phyloP scores from a whole-genome alignment of 2,797 vertebrate species.

The Scolopax bukidnonensis region DNA sequence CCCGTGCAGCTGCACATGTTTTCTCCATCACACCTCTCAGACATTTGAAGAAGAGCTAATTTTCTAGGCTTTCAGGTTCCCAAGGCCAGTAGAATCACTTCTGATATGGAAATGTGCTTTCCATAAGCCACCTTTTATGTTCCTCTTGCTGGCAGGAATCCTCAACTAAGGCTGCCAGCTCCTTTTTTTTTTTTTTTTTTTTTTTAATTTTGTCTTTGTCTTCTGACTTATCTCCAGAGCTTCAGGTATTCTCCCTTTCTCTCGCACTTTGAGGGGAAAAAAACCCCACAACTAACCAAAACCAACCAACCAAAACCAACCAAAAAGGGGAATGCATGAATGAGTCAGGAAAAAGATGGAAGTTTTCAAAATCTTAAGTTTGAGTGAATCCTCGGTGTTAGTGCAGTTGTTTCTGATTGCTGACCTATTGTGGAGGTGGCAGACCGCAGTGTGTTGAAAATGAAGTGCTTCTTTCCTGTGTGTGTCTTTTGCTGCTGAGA shows the following conservation, averaged over 20 bases:
- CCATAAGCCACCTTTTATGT: neutral
- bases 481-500: neutral
- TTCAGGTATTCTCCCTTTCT: neutral
- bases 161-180: neutral
- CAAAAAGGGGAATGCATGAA: neutral
- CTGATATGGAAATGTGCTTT: neutral
- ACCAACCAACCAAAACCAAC: neutral
- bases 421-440: neutral
- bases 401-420: neutral
- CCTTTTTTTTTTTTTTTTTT: neutral
- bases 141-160: neutral
- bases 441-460: neutral
- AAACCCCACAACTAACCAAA: neutral
- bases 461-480: neutral
- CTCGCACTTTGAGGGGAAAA: neutral
- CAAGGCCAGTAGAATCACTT: neutral
- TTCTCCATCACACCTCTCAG: neutral
- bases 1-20: neutral
- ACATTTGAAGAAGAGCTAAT: neutral
- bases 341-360: neutral
- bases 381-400: neutral
- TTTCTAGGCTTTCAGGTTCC: slow-evolving; percentile 11
- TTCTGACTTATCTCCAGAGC: neutral
- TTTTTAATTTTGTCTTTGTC: neutral
- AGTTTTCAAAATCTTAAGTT: neutral